Evolutionary conservation across 1,140 invertebrate species (phyloP).

Genomic region (Cotesia typhae): DNA sequence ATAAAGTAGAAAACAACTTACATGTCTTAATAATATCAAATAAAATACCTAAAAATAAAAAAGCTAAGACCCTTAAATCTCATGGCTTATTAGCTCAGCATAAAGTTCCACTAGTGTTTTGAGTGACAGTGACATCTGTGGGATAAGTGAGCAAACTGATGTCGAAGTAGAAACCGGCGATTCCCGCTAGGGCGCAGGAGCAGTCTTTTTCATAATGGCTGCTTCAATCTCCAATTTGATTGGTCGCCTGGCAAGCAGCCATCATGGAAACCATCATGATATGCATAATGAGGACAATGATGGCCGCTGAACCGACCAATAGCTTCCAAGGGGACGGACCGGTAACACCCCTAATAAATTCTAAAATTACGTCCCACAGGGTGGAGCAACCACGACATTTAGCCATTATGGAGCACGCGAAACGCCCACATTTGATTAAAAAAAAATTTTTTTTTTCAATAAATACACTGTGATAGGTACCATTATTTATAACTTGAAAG

Average conservation of each 20-base stretch:
- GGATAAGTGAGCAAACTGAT: conserved; percentile 35
- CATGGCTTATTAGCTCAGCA: background rate
- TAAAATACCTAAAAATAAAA: too few species aligned
- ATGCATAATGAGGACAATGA: conserved; percentile 59
- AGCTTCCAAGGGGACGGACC: conserved; percentile 48
- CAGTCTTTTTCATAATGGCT: conserved; percentile 54
- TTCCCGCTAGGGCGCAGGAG: conserved; percentile 53
- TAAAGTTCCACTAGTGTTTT: conserved; percentile 32
- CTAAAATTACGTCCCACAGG: conserved; percentile 49
- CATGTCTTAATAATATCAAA: too few species aligned
- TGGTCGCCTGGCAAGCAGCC: conserved; percentile 56
- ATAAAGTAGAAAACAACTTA: too few species aligned
- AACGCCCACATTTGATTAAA: conserved; percentile 23
- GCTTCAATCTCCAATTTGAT: conserved; percentile 47
- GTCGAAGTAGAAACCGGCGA: conserved; percentile 39
- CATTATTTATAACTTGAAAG: too few species aligned
- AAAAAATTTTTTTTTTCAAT: background rate
- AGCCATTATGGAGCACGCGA: background rate
- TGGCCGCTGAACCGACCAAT: conserved; percentile 60
- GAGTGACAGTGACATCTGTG: conserved; percentile 57
- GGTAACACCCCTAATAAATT: conserved; percentile 35
- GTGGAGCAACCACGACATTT: conserved; percentile 34
- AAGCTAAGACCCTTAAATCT: background rate
- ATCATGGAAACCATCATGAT: conserved; percentile 60
- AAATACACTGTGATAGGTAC: background rate